Evolutionary conservation across 2,113 vertebrate species (phyloP).

Genomic region (sheep (Ovis aries)): DNA sequence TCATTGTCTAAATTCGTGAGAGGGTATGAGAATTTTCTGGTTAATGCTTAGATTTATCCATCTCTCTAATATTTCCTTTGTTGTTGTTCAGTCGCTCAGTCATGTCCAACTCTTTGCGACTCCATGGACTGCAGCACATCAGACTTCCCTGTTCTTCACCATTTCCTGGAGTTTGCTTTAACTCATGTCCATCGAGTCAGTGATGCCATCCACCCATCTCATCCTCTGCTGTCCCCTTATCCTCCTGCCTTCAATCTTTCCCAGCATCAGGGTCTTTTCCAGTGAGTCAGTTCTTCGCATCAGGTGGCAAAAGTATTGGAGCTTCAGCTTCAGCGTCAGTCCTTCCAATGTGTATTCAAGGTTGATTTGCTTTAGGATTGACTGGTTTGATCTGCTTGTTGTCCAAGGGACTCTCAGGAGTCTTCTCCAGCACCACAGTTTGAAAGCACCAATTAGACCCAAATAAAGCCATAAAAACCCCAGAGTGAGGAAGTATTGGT

Average conservation of each 20-base stretch:
- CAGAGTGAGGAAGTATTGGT: neutral
- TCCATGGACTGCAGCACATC: neutral
- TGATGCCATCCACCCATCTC: neutral
- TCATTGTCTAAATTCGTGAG: neutral
- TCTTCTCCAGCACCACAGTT: neutral
- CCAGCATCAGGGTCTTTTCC: neutral
- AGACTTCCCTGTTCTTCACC: neutral
- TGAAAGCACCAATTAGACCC: neutral
- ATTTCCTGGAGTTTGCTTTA: neutral
- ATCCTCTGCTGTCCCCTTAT: neutral
- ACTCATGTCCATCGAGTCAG: neutral
- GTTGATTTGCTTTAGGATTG: neutral
- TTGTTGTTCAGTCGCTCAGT: neutral
- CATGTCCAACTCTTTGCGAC: neutral
- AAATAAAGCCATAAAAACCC: neutral
- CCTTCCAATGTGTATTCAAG: neutral
- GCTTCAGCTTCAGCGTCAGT: neutral
- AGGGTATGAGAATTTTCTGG: neutral
- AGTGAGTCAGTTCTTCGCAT: neutral
- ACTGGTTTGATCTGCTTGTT: neutral
- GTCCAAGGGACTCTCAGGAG: neutral
- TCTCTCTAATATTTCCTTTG: neutral
- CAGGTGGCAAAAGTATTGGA: neutral
- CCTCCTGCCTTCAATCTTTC: neutral
- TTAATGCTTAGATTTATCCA: neutral